Percentiles rank a stretch among this genome's conserved stretches.
phyloP scores from a whole-genome alignment of 2,797 vertebrate species.

The Triplophysa bombifrons region DNA sequence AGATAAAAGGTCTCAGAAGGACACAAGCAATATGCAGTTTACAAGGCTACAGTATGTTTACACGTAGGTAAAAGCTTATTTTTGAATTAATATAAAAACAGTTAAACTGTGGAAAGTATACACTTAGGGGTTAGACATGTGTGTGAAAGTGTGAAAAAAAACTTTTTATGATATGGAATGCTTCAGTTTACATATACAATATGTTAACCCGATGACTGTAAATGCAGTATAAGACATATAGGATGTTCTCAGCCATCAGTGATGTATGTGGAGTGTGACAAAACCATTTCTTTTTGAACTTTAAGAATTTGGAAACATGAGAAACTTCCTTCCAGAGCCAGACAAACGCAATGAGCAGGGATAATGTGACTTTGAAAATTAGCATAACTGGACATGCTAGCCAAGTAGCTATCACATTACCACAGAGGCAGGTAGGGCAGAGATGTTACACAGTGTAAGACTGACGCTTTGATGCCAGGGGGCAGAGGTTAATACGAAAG shows the following conservation, averaged over 20 bases:
- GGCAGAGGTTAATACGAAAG: conserved; percentile 71
- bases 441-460: conserved; percentile 53
- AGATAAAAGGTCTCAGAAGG: too few species aligned
- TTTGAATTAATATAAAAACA: too few species aligned
- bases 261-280: neutral
- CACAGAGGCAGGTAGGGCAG: conserved; percentile 60
- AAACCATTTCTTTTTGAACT: neutral
- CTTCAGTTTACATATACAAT: too few species aligned
- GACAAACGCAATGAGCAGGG: neutral
- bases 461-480: conserved; percentile 60
- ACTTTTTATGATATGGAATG: too few species aligned
- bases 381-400: conserved; percentile 51
- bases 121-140: too few species aligned
- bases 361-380: conserved; percentile 8
- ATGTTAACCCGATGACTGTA: neutral
- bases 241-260: neutral
- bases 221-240: neutral
- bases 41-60: too few species aligned
- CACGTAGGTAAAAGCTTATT: too few species aligned
- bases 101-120: too few species aligned
- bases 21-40: too few species aligned
- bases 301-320: neutral
- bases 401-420: conserved; percentile 56
- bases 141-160: too few species aligned
- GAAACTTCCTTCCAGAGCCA: conserved; percentile 13